These are phyloP conservation scores for Etheostoma nigrum DNA, from an alignment of 2,797 vertebrate species.

Conservation along the genomic window DNA sequence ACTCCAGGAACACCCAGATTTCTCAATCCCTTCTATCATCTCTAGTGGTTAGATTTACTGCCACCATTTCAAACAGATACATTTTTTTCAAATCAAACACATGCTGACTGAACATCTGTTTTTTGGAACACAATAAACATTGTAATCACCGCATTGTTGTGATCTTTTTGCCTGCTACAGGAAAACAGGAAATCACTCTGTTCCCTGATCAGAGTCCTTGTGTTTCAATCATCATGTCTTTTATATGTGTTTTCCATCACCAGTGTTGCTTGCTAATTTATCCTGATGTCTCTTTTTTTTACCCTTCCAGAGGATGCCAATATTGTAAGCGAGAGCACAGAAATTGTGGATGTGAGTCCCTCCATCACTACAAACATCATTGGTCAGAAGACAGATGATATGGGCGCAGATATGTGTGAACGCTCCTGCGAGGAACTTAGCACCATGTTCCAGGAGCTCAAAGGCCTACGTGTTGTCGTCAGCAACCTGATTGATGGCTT, in stretches of 20 bases:
- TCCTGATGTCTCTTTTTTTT: conserved; percentile 14
- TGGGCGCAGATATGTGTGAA: conserved; percentile 89
- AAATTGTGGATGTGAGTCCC: conserved; percentile 90
- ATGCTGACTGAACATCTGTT: conserved; percentile 69
- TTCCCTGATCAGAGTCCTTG: conserved; percentile 30
- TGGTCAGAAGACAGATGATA: conserved; percentile 84
- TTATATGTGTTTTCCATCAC: conserved; percentile 59
- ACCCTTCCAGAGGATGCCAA: conserved; percentile 87
- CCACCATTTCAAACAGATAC: conserved; percentile 55
- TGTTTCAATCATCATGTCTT: conserved; percentile 44
- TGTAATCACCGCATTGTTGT: conserved; percentile 60
- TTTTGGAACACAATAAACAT: conserved; percentile 67
- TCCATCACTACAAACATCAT: conserved; percentile 87
- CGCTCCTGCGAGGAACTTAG: conserved; percentile 95
- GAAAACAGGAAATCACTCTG: conserved; percentile 66
- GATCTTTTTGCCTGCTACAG: conserved; percentile 35
- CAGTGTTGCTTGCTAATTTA: conserved; percentile 21
- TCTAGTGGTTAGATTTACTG: conserved; percentile 50
- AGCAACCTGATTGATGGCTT: conserved; percentile 93
- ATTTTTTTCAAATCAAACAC: conserved; percentile 58
- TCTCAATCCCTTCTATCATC: conserved; percentile 36
- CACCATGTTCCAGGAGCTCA: conserved; percentile 94
- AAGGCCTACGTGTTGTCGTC: conserved; percentile 91
- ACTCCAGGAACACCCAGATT: conserved; percentile 51
- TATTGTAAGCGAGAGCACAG: conserved; percentile 88